These are phyloP conservation scores for Drosophila murphyi DNA, from an alignment of 1,140 invertebrate genomes.

Conservation along the genomic window DNA sequence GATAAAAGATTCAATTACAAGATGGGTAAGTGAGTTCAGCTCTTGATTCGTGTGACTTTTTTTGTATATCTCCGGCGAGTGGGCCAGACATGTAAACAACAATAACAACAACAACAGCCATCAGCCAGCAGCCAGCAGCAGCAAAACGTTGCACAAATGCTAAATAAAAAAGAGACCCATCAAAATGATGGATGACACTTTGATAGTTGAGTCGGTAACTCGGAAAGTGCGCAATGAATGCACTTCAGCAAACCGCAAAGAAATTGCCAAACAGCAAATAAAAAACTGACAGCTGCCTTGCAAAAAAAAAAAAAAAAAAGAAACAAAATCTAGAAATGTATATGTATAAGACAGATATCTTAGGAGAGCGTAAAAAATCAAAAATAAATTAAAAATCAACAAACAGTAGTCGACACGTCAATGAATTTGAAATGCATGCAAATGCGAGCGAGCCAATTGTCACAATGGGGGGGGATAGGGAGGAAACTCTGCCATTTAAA, in stretches of 20 bases:
- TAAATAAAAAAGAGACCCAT: slow-evolving; percentile 53
- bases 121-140: too few species aligned
- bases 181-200: slow-evolving; percentile 81
- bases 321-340: not conserved
- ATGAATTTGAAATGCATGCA: slow-evolving; percentile 77
- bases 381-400: slow-evolving; percentile 82
- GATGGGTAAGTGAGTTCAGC: slow-evolving; percentile 51
- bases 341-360: slow-evolving; percentile 16
- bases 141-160: slow-evolving; percentile 49
- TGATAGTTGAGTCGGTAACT: slow-evolving; percentile 52
- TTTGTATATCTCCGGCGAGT: slow-evolving; percentile 24
- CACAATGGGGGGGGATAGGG: slow-evolving; percentile 21
- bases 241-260: slow-evolving; percentile 72
- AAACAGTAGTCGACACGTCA: slow-evolving; percentile 75
- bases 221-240: slow-evolving; percentile 43
- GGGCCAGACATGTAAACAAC: slow-evolving; percentile 73
- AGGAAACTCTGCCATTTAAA: slow-evolving; percentile 36
- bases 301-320: slow-evolving; percentile 2
- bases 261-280: slow-evolving; percentile 57
- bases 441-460: slow-evolving; percentile 63
- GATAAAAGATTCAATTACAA: slow-evolving; percentile 81
- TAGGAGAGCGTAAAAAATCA: slow-evolving; percentile 64
- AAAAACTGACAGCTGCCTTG: slow-evolving; percentile 32
- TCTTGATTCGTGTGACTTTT: slow-evolving; percentile 66
- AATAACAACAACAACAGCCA: slow-evolving; percentile 10